A percentile compares a stretch with the other conserved stretches of the same genome.
Evolutionary conservation across 2,113 vertebrate genomes (phyloP).

Genomic region (Panthera uncia): DNA sequence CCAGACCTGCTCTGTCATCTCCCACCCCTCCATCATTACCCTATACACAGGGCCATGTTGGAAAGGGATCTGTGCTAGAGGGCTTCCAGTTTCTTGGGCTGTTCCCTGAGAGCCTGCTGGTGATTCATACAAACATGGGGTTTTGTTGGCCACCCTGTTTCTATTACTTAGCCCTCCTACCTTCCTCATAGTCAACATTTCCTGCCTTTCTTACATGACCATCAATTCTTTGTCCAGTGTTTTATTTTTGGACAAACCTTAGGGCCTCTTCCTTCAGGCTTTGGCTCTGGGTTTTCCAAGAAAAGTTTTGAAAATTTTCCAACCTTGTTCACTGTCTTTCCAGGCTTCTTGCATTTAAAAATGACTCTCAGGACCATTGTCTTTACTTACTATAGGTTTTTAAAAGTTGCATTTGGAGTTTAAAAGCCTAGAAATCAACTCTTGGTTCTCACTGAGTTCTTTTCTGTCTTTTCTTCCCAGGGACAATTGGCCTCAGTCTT

Average conservation of each 20-base stretch:
- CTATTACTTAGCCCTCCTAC: background rate
- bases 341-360: background rate
- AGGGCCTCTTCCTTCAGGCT: background rate
- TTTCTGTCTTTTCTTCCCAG: constrained; percentile 10
- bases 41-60: background rate
- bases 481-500: background rate
- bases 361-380: background rate
- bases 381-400: background rate
- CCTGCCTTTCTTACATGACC: background rate
- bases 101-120: background rate
- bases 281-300: background rate
- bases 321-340: background rate
- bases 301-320: background rate
- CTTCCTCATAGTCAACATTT: background rate
- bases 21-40: background rate
- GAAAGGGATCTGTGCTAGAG: background rate
- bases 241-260: background rate
- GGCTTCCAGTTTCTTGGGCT: background rate
- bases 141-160: background rate
- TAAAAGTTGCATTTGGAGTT: background rate
- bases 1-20: background rate
- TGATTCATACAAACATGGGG: background rate
- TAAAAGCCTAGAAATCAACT: background rate
- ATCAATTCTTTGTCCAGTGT: background rate
- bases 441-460: background rate